Base-by-base conservation (phyloP, 1,140 invertebrate genomes). In the Popillia japonica region DNA sequence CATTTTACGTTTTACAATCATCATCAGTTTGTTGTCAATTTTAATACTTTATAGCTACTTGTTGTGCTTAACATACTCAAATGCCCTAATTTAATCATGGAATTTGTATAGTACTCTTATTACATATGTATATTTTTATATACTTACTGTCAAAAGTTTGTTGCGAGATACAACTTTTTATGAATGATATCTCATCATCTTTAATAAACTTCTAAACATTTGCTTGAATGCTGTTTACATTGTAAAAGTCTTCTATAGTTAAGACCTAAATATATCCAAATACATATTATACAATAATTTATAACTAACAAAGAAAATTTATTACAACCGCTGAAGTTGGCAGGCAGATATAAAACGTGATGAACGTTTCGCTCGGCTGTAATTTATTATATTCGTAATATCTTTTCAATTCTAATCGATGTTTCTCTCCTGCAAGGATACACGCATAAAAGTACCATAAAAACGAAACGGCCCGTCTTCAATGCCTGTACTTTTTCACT, bases 401-500 rank as follows among this genome's bases (percentile, higher is more conserved):
- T 55, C 48, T 17, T 55, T 17, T 55, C 48, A 7, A 17, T 55
- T 55, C 11, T 55, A 55, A 55, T 55, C n/a, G 48, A 17, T 55
- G 48, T 55, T 55, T 55, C 17, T 55, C 14, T 55, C 48, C 2
- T 55, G 14, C 48, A 55, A 55, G 48, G 48, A 55, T 55, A 55
- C n/a, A 55, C 6, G 48, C 17, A 55, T 55, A 55, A 55, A 55
- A 55, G 17, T 17, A 17, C 48, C 48, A 17, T 55, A 55, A 55
- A 55, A 55, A 55, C 48, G 17, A 55, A 55, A 55, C 14, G 48
- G 17, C 48, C 48, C 48, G 17, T 55, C 48, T 55, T 55, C 48
- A 55, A 55, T 55, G 48, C 17, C 48, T 55, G 48, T 55, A n/a
- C 48, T n/a, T 55, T 55, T 55, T 55, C 48, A 55, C 48, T 55